Evolutionary conservation across 64 coral and sea anemone species (phyloP), one percentile per base, ranked within the genome.

Genomic region (Dendrophyllia cribrosa): DNA sequence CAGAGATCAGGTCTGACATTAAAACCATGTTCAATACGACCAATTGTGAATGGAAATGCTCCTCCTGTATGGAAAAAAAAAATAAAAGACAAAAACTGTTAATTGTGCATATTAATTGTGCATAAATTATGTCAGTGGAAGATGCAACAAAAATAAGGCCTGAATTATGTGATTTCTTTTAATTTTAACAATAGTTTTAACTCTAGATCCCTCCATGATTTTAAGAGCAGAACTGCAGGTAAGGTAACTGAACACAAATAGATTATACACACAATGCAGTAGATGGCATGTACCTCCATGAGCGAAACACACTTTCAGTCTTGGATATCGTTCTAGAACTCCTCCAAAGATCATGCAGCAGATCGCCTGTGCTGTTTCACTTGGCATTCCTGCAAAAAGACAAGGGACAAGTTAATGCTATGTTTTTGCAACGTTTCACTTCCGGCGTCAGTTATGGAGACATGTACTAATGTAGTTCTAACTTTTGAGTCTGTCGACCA

Each of bases 291-390:
- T 51, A 97, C 95, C 97, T 63, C 97, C 97, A 52, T 99, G 97
- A 60, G 97, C 97, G 86, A 99, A 99, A 87, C 97, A 99, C 47
- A 99, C 91, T 91, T 93, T 99, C 58, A 99, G 81, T 20, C 80
- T 90, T 49, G 97, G 94, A 89, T 93, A 88, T 58, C 91, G 89
- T 64, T 99, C 94, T 22, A 99, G 59, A 11, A 99, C 97, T 24
- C 97, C 94, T 60, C 97, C 97, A 93, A 99, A 99, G 66, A 99
- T 96, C 88, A 99, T 74, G 46, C 91, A 96, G 59, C 94, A 99
- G 14, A 99, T 94, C 5, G 97, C 94, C 10, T 93, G 56, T 2
- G 94, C 83, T 43, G 91, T 99, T 88, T 99, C 97, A 86, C 80
- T 65, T 13, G 97, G 97, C 97, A 99, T 99, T 52, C 94, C 97